Evolutionary conservation across 2,113 vertebrate genomes (phyloP).

Genomic region (Coreoperca whiteheadi): DNA sequence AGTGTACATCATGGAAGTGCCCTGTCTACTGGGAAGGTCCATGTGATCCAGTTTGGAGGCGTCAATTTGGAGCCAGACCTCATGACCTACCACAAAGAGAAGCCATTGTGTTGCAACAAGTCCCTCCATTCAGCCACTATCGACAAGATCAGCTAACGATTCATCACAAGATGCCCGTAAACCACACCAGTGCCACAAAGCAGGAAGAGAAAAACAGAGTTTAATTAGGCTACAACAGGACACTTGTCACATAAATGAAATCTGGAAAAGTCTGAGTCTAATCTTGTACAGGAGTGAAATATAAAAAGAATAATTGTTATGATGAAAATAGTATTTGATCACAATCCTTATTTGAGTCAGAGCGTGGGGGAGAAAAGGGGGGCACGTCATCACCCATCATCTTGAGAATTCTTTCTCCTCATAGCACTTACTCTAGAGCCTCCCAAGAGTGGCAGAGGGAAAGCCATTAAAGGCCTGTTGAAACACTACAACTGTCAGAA

Average conservation of each 20-base stretch:
- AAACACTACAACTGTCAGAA: constrained; percentile 92
- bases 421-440: constrained; percentile 89
- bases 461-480: constrained; percentile 96
- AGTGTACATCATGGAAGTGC: constrained; percentile 2
- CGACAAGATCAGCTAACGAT: constrained; percentile 44
- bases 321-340: constrained; percentile 11
- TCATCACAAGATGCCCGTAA: constrained; percentile 24
- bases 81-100: constrained; percentile 46
- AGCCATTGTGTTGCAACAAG: constrained; percentile 62
- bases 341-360: constrained; percentile 12
- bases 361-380: constrained; percentile 83
- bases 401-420: constrained; percentile 82
- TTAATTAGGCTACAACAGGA: constrained; percentile 4
- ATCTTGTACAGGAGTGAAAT: constrained; percentile 5
- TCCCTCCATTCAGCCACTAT: constrained; percentile 61
- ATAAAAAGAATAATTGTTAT: neutral
- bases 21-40: neutral
- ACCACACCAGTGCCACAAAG: constrained; percentile 7
- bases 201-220: neutral
- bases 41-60: constrained; percentile 42
- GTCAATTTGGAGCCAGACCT: constrained; percentile 53
- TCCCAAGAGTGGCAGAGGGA: constrained; percentile 89
- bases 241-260: neutral
- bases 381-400: constrained; percentile 88
- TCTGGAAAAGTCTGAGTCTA: neutral